A percentile compares a stretch with the other conserved stretches of the same genome.
Conservation (phyloP, 2,113 vertebrate genomes). For the Prolemur simus region DNA sequence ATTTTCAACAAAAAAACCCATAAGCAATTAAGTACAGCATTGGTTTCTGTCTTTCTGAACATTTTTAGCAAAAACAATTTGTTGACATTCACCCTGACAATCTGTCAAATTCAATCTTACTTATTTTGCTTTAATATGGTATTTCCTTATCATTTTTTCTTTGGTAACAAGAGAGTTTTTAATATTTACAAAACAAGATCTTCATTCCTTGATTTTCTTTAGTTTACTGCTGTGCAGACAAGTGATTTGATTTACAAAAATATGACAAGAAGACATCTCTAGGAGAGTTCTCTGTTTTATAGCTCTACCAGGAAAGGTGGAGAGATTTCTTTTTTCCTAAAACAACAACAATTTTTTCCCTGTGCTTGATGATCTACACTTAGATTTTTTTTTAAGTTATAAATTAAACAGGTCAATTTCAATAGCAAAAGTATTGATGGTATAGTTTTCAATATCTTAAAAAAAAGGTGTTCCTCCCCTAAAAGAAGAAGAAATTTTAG, state of each 20-base stretch:
- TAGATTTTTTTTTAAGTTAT: constrained; percentile 32
- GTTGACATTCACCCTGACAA: neutral
- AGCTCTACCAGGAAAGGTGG: constrained; percentile 63
- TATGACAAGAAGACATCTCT: neutral
- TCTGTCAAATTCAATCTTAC: neutral
- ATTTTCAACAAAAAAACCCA: neutral
- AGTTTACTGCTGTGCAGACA: constrained; percentile 60
- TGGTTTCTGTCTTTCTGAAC: constrained; percentile 13
- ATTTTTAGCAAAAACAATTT: constrained; percentile 14
- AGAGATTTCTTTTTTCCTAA: constrained; percentile 78
- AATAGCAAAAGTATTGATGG: neutral
- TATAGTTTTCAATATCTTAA: neutral
- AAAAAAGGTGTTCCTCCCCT: neutral
- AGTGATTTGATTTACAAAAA: constrained; percentile 66
- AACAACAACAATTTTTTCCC: neutral
- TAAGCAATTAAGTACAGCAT: neutral
- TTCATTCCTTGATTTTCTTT: constrained; percentile 53
- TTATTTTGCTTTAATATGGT: constrained; percentile 30
- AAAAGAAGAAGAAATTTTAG: neutral
- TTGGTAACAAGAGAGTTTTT: constrained; percentile 22
- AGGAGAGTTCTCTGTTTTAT: constrained; percentile 61
- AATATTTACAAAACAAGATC: constrained; percentile 63
- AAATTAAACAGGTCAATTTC: constrained; percentile 24
- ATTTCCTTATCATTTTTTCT: constrained; percentile 54
- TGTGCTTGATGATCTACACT: constrained; percentile 49